phyloP scores from a whole-genome alignment of 2,797 vertebrate genomes.

The Tamandua tetradactyla region DNA sequence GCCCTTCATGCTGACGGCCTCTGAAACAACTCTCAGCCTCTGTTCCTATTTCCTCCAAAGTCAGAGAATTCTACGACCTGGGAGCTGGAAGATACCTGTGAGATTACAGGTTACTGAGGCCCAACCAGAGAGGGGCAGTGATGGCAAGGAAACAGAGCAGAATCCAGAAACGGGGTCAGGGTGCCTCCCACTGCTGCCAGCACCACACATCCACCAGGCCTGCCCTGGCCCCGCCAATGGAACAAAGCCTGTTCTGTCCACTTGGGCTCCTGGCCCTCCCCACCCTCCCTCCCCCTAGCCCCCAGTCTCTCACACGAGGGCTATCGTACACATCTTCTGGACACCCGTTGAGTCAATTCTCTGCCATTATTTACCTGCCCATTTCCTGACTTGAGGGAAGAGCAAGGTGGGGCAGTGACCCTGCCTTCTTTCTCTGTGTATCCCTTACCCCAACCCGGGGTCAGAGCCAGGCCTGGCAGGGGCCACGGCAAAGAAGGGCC shows the following conservation, averaged over 20 bases:
- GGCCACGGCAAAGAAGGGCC: neutral
- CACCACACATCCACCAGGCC: neutral
- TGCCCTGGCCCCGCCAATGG: neutral
- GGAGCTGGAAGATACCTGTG: neutral
- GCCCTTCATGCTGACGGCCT: neutral
- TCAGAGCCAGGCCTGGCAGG: neutral
- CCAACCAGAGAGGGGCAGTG: neutral
- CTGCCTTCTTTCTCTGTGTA: neutral
- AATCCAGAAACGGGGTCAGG: neutral
- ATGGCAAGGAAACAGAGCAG: neutral
- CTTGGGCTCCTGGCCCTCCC: neutral
- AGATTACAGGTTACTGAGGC: neutral
- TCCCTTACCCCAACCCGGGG: neutral
- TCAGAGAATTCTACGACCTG: neutral
- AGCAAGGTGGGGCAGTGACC: neutral
- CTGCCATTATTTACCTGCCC: neutral
- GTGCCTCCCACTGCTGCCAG: neutral
- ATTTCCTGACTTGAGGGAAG: neutral
- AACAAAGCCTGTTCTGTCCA: slow-evolving; percentile 50
- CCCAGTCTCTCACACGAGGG: neutral
- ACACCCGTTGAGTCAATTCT: neutral
- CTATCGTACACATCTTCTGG: neutral
- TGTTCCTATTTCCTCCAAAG: neutral
- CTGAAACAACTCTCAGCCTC: neutral
- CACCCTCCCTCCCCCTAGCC: neutral